Percentiles rank a stretch among this genome's conserved stretches.
phyloP scores from a whole-genome alignment of 1,140 invertebrate genomes.

The Papilio dardanus region DNA sequence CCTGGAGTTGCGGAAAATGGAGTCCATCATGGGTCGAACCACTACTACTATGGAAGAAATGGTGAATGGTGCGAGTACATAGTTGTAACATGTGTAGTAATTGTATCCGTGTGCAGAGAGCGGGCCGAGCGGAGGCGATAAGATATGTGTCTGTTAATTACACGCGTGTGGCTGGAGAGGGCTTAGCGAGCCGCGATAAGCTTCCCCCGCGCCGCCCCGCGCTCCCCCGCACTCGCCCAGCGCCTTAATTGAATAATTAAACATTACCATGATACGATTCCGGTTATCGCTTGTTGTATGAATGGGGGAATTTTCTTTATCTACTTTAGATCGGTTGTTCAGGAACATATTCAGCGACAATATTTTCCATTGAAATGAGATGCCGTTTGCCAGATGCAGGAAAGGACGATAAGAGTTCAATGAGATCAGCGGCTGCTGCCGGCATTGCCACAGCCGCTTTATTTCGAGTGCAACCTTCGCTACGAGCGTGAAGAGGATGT shows the following conservation, averaged over 20 bases:
- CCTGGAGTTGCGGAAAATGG: too few species aligned
- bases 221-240: background rate
- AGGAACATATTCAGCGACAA: background rate
- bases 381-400: too few species aligned
- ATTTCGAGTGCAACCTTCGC: conserved; percentile 14
- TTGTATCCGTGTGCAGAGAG: too few species aligned
- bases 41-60: too few species aligned
- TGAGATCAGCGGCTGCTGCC: background rate
- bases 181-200: background rate
- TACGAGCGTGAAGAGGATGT: background rate
- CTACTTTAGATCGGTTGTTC: background rate
- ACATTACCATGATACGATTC: conserved; percentile 4
- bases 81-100: too few species aligned
- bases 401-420: too few species aligned
- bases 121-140: background rate
- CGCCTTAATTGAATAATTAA: conserved; percentile 13
- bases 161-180: conserved; percentile 2
- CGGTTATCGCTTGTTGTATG: background rate
- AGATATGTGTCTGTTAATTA: conserved; percentile 16
- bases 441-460: background rate
- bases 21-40: too few species aligned
- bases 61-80: too few species aligned
- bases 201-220: background rate
- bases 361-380: too few species aligned
- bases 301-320: conserved; percentile 20